Percentiles rank a stretch among this genome's conserved stretches.
Evolutionary conservation across 2,888 invertebrate species (phyloP).

Genomic region (Volucella inanis): DNA sequence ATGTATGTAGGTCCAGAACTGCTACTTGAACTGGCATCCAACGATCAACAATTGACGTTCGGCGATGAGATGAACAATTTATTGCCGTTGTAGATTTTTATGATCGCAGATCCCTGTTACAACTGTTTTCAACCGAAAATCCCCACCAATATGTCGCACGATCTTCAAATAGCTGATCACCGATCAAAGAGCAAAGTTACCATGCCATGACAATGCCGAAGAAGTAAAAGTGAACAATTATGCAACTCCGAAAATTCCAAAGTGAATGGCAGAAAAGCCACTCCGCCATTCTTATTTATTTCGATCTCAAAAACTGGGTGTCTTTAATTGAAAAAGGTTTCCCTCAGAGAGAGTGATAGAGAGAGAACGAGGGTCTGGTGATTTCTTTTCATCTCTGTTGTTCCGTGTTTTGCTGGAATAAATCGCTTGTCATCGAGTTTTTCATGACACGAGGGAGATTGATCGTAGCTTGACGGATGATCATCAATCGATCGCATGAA

Average conservation of each 20-base stretch:
- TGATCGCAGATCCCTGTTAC: constrained; percentile 11
- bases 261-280: constrained; percentile 47
- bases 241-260: constrained; percentile 66
- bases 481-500: constrained; percentile 55
- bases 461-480: constrained; percentile 51
- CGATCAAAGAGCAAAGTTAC: neutral
- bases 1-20: neutral
- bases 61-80: neutral
- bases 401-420: constrained; percentile 27
- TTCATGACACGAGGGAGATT: constrained; percentile 44
- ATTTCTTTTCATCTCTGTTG: constrained; percentile 15
- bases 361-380: neutral
- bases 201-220: constrained; percentile 12
- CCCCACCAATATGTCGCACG: constrained; percentile 27
- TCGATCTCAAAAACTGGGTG: neutral
- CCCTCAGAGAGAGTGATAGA: neutral
- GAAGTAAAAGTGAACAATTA: constrained; percentile 57
- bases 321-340: constrained; percentile 31
- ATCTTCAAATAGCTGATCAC: neutral
- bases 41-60: neutral
- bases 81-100: constrained; percentile 8
- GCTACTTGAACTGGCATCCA: constrained; percentile 6
- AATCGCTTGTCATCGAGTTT: constrained; percentile 56
- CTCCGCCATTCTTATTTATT: neutral
- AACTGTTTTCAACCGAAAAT: constrained; percentile 12